phyloP scores from a whole-genome alignment of 2,797 vertebrate genomes.

The Nasua narica region DNA sequence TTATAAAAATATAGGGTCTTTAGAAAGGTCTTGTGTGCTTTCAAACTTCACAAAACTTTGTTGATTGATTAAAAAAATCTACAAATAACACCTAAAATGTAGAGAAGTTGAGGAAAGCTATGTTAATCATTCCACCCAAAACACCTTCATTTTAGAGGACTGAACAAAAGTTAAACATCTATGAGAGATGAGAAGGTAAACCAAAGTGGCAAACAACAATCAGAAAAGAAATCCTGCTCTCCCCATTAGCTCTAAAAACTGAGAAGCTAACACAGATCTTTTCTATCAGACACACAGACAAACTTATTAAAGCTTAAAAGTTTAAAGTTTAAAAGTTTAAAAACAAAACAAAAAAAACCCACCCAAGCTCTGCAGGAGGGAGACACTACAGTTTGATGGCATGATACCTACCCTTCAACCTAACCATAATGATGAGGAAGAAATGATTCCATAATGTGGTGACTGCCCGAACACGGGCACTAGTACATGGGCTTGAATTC shows the following conservation, averaged over 20 bases:
- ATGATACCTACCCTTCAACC: background rate
- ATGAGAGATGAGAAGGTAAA: background rate
- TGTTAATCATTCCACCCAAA: background rate
- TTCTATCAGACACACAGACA: background rate
- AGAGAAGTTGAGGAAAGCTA: background rate
- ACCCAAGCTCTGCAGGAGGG: background rate
- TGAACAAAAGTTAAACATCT: background rate
- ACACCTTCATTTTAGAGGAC: background rate
- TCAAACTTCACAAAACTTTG: background rate
- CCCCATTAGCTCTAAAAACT: background rate
- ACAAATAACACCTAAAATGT: background rate
- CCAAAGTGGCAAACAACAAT: background rate
- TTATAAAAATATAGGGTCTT: background rate
- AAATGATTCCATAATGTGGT: background rate
- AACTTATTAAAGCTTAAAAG: constrained; percentile 50
- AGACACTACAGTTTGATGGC: background rate
- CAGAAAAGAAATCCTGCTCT: background rate
- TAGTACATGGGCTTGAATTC: background rate
- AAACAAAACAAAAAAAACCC: background rate
- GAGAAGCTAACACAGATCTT: background rate
- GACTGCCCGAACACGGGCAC: background rate
- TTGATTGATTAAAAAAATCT: background rate
- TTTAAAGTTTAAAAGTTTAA: constrained; percentile 56
- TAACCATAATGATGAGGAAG: background rate
- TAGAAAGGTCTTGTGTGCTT: background rate